Conservation (phyloP, 2,113 vertebrate genomes). For the Tenebrosternarchus preto region DNA sequence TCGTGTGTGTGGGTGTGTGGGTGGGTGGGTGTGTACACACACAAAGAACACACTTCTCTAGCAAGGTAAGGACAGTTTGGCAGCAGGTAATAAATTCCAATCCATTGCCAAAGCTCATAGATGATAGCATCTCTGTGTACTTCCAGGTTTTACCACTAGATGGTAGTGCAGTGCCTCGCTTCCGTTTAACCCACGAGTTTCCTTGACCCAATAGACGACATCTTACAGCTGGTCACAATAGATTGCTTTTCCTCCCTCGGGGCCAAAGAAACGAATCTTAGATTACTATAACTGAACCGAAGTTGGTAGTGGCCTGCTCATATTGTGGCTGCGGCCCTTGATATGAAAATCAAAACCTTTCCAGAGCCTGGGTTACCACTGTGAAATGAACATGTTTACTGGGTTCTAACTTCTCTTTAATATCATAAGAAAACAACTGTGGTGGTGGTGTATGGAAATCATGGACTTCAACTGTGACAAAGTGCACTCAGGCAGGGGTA, state of each 20-base stretch:
- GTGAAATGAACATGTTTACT: background rate
- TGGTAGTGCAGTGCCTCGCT: constrained; percentile 11
- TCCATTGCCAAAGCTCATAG: background rate
- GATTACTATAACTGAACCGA: background rate
- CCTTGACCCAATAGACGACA: background rate
- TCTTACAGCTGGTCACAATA: background rate
- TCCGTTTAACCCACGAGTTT: background rate
- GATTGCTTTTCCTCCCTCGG: background rate
- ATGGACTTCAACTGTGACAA: background rate
- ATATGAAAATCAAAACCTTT: background rate
- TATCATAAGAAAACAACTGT: background rate
- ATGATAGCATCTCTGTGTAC: background rate
- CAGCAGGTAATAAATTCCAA: too few relatives aligned
- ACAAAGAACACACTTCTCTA: too few relatives aligned
- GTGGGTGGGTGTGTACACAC: too few relatives aligned
- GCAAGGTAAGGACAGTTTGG: too few relatives aligned
- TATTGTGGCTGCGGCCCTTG: background rate
- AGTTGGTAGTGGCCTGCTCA: background rate
- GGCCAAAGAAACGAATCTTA: background rate
- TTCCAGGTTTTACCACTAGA: constrained; percentile 26
- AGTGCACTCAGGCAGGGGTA: background rate
- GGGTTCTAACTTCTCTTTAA: too few relatives aligned
- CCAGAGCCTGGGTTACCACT: background rate
- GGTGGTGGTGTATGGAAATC: too few relatives aligned
- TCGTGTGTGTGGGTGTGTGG: too few relatives aligned